A percentile compares a stretch with the other conserved stretches of the same genome.
phyloP scores from a whole-genome alignment of 1,140 invertebrate species.

The Hypothenemus hampei region DNA sequence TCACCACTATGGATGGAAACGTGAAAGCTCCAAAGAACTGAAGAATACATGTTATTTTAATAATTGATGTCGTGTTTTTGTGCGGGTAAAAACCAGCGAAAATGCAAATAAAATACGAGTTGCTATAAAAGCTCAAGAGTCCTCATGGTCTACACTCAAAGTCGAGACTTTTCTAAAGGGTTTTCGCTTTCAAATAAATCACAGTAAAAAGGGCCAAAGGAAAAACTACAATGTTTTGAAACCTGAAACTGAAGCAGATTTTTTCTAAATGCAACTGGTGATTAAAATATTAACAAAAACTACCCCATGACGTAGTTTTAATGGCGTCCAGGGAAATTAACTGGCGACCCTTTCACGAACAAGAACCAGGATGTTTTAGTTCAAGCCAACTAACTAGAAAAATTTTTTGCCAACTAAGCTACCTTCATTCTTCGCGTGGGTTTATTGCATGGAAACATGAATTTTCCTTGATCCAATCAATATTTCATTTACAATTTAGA shows the following conservation, averaged over 20 bases:
- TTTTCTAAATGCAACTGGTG: background rate
- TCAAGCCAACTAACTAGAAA: too few species aligned
- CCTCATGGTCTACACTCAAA: too few species aligned
- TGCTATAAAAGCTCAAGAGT: background rate
- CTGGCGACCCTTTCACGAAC: background rate
- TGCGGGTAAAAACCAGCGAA: background rate
- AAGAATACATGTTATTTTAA: background rate
- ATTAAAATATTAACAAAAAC: constrained; percentile 5
- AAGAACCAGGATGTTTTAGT: too few species aligned
- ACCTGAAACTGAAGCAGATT: background rate
- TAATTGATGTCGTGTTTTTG: background rate
- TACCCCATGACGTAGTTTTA: background rate
- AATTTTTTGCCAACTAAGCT: too few species aligned
- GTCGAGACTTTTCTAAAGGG: background rate
- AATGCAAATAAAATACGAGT: background rate
- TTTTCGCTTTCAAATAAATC: background rate
- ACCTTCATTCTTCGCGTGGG: too few species aligned
- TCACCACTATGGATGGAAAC: constrained; percentile 2
- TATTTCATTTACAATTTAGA: too few species aligned
- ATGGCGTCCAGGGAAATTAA: background rate
- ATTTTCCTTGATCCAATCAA: too few species aligned
- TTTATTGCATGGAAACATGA: too few species aligned
- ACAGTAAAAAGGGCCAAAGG: background rate
- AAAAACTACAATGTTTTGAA: background rate
- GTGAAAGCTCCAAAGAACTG: too few species aligned